Percentiles rank a stretch among this genome's conserved stretches.
These are phyloP conservation scores for Phenganax marumi DNA, from an alignment of 92 coral and sea anemone species.

Conservation along the genomic window DNA sequence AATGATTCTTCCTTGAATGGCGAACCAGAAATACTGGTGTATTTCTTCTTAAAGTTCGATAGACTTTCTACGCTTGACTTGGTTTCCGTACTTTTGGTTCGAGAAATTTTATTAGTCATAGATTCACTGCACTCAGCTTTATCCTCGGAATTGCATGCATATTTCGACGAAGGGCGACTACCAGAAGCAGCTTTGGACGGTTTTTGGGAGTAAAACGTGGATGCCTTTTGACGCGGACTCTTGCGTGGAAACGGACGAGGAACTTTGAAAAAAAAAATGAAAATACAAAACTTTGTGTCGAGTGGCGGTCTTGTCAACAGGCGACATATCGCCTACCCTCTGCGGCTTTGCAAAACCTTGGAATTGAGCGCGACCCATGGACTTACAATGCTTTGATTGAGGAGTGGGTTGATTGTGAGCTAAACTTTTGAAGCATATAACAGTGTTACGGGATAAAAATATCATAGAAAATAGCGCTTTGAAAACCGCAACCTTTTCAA, in stretches of 20 bases:
- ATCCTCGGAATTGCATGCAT: background rate
- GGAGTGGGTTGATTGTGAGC: background rate
- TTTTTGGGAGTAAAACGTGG: constrained; percentile 28
- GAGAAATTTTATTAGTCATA: background rate
- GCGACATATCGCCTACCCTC: background rate
- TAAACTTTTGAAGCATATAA: too few relatives aligned
- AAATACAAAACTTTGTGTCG: background rate
- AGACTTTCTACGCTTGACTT: background rate
- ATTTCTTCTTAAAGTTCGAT: background rate
- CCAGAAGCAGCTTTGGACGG: background rate
- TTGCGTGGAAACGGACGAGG: constrained; percentile 40
- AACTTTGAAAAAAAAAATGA: background rate
- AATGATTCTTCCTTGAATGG: constrained; percentile 12
- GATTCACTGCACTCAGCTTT: background rate
- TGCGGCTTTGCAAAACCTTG: background rate
- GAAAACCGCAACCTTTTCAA: too few relatives aligned
- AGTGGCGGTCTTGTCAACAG: background rate
- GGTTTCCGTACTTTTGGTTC: background rate
- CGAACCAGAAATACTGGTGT: background rate
- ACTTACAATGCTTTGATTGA: background rate
- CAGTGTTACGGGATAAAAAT: too few relatives aligned
- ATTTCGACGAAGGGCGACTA: background rate
- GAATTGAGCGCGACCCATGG: too few relatives aligned
- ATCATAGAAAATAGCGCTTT: too few relatives aligned
- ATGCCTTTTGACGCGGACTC: constrained; percentile 32